A percentile compares a stretch with the other conserved stretches of the same genome.
These are phyloP conservation scores for Rhodophaea formosa DNA, from an alignment of 2,888 invertebrate species.

Conservation along the genomic window DNA sequence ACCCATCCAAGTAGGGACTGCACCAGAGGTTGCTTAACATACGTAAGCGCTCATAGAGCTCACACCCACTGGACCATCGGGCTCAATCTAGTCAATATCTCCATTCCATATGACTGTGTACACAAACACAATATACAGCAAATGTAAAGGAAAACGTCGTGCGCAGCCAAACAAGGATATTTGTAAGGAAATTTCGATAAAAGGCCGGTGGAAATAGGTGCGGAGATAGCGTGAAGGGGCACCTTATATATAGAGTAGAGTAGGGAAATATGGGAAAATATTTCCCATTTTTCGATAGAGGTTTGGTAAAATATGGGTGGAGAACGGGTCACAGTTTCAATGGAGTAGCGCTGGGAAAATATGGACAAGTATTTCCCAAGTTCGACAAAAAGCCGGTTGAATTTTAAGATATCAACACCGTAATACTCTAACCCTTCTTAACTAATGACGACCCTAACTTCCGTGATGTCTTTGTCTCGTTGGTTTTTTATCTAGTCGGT, in stretches of 20 bases:
- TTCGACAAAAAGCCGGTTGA: neutral
- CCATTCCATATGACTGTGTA: slow-evolving; percentile 1
- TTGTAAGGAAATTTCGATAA: slow-evolving; percentile 30
- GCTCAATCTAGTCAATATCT: neutral
- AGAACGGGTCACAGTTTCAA: neutral
- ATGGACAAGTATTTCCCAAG: neutral
- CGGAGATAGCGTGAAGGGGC: slow-evolving; percentile 18
- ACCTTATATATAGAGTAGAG: slow-evolving; percentile 16
- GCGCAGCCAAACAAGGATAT: slow-evolving; percentile 26
- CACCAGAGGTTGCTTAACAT: too few relatives aligned
- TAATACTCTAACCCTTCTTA: too few relatives aligned
- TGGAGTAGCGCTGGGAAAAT: neutral
- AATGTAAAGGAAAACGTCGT: slow-evolving; percentile 21
- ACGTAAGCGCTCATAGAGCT: too few relatives aligned
- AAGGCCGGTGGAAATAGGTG: slow-evolving; percentile 21
- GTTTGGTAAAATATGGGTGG: too few relatives aligned
- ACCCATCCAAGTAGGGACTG: too few relatives aligned
- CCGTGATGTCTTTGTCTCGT: too few relatives aligned
- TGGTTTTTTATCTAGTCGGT: too few relatives aligned
- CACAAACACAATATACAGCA: slow-evolving; percentile 12
- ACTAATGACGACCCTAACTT: too few relatives aligned
- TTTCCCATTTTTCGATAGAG: too few relatives aligned
- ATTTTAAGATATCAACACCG: too few relatives aligned
- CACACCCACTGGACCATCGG: too few relatives aligned
- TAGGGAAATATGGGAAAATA: neutral